Evolutionary conservation across 2,797 vertebrate genomes (phyloP).

Genomic region (Pelodytes ibericus): DNA sequence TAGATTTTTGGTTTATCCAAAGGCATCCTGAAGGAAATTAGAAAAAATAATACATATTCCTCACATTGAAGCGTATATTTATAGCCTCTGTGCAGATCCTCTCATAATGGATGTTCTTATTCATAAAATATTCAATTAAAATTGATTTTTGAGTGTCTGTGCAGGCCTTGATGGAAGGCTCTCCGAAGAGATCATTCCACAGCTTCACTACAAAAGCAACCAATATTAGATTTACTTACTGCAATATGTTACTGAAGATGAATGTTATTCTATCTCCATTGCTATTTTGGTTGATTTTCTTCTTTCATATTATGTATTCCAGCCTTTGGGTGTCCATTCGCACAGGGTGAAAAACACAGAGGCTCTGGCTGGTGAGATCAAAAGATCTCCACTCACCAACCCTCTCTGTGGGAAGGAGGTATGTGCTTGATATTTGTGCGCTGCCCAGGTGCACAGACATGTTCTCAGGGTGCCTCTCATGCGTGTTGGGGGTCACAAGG

Average conservation of each 20-base stretch:
- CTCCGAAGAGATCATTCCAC: slow-evolving; percentile 14
- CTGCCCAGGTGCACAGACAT: too few relatives aligned
- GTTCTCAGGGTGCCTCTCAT: too few relatives aligned
- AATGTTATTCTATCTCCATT: too few relatives aligned
- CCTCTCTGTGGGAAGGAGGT: too few relatives aligned
- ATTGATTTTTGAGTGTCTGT: slow-evolving; percentile 28
- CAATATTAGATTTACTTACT: background rate
- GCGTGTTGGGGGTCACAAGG: too few relatives aligned
- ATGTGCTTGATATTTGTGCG: too few relatives aligned
- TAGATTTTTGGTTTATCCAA: slow-evolving; percentile 25
- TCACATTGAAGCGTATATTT: slow-evolving; percentile 46
- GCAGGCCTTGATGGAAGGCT: slow-evolving; percentile 21
- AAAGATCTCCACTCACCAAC: too few relatives aligned
- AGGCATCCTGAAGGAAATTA: slow-evolving; percentile 41
- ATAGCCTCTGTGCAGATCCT: slow-evolving; percentile 30
- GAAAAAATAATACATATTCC: slow-evolving; percentile 17
- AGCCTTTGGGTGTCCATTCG: too few relatives aligned
- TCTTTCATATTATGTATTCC: too few relatives aligned
- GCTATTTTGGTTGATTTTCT: too few relatives aligned
- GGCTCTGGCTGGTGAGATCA: too few relatives aligned
- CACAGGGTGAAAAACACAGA: too few relatives aligned
- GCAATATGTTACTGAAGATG: background rate
- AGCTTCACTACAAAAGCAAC: slow-evolving; percentile 9
- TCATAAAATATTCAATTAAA: slow-evolving; percentile 24
- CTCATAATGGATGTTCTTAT: slow-evolving; percentile 24